phyloP scores from a whole-genome alignment of 2,113 vertebrate species.

The Anolis carolinensis region DNA sequence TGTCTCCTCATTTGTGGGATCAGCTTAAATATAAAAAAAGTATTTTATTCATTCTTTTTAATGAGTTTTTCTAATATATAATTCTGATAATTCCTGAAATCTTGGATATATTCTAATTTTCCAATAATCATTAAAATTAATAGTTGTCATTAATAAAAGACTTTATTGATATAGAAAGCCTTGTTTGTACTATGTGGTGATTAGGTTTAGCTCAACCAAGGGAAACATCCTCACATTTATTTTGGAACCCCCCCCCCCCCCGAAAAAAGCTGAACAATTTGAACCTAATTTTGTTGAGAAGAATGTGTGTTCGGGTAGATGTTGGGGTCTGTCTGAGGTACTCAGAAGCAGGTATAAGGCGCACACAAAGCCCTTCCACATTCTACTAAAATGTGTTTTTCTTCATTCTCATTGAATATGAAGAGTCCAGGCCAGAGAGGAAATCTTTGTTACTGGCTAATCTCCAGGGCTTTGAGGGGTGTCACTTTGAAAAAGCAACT shows the following conservation, averaged over 20 bases:
- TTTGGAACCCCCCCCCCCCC: too few species aligned
- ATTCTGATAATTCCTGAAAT: background rate
- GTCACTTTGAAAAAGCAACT: conserved; percentile 57
- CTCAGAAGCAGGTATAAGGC: background rate
- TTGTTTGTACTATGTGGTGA: background rate
- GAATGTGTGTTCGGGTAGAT: background rate
- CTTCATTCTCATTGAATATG: conserved; percentile 23
- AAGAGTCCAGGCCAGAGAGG: conserved; percentile 40
- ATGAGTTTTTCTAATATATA: background rate
- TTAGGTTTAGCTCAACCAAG: background rate
- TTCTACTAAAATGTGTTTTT: conserved; percentile 38
- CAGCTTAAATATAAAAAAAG: background rate
- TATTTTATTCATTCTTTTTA: background rate
- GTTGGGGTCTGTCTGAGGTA: background rate
- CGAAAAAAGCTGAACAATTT: background rate
- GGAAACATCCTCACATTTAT: background rate
- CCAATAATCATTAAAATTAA: background rate
- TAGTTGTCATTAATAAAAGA: background rate
- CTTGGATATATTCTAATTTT: background rate
- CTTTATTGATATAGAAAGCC: background rate
- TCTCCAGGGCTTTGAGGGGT: conserved; percentile 49
- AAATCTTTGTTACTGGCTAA: conserved; percentile 16
- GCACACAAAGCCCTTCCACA: background rate
- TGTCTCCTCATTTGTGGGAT: background rate
- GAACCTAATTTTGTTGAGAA: background rate